Evolutionary conservation across 1,140 invertebrate genomes (phyloP), one percentile per base, ranked within the genome.

Genomic region (Sycophila sp.): DNA sequence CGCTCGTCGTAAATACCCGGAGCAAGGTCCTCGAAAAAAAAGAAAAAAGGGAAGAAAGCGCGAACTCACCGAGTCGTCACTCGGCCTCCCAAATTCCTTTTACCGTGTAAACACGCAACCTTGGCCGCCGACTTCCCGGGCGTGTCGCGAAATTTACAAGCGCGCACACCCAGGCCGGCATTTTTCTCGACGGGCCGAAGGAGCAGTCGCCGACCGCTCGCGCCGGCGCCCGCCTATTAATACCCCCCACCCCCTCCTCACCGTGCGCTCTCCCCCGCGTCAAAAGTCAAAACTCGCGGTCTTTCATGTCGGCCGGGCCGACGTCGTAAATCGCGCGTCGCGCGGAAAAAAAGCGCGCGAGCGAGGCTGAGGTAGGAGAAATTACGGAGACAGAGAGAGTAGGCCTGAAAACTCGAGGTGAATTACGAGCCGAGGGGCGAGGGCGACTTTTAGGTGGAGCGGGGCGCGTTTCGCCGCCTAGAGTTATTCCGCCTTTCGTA

Each of bases 161-260:
- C 4, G 22, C 26, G 15, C 24, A 53, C 24, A 53, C 15, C 28
- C 49, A 26, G 13, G 13, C 22, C 1, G 24, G 42, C 26, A 34
- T 34, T 56, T 56, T 55, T 56, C n/a, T 17, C 30, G 53, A 4
- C 40, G 15, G 4, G 10, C 30, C 30, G 15, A n/a, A n/a, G n/a
- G 15, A 19, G 28, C 53, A 24, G 22, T 28, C n/a, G 22, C 15
- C 15, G 28, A 34, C n/a, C 34, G 17, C 22, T 58, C 28, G 34
- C 55, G 19, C 55, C 55, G 55, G 55, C 55, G 55, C 55, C 34
- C 15, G 45, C 49, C 22, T 40, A 58, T 58, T 58, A 58, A 58
- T 58, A 58, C n/a, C 36, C 55, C 55, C n/a, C n/a, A n/a, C n/a
- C n/a, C n/a, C n/a, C n/a, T n/a, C n/a, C n/a, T n/a, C n/a, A n/a